These are phyloP conservation scores for Puffinus mauretanicus DNA, from an alignment of 2,113 vertebrate genomes.

Conservation along the genomic window DNA sequence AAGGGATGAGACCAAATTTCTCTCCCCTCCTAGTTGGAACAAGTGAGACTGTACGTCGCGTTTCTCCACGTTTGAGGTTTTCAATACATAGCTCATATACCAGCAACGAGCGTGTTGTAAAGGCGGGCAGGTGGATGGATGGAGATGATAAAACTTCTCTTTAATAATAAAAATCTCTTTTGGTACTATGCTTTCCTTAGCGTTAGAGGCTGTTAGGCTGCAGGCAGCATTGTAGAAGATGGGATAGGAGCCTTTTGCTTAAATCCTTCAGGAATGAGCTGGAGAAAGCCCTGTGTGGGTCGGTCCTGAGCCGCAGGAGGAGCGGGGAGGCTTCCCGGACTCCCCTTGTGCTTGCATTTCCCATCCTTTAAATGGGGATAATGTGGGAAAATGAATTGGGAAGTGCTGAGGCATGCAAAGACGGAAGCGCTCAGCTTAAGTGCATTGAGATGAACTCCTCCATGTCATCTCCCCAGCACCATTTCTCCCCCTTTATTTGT, in stretches of 20 bases:
- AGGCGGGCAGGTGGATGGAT: background rate
- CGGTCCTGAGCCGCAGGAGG: background rate
- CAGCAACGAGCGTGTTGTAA: background rate
- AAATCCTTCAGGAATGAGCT: background rate
- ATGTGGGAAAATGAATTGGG: background rate
- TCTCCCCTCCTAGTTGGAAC: rapidly evolving
- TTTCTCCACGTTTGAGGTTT: rapidly evolving
- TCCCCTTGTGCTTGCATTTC: background rate
- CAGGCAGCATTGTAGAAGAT: background rate
- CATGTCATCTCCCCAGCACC: background rate
- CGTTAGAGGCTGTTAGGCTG: background rate
- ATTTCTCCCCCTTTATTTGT: background rate
- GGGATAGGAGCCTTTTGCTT: background rate
- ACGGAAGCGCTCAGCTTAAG: background rate
- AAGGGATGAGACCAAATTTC: background rate
- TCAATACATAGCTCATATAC: rapidly evolving
- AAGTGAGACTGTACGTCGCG: rapidly evolving
- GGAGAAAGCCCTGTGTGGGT: background rate
- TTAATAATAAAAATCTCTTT: background rate
- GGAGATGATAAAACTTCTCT: background rate
- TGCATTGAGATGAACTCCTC: background rate
- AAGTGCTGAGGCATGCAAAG: background rate
- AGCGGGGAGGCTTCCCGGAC: rapidly evolving
- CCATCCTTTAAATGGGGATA: background rate
- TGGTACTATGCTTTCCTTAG: background rate